Evolutionary conservation across 1,140 invertebrate genomes (phyloP), one percentile per base, ranked within the genome.

Genomic region (Coenobita brevimanus): DNA sequence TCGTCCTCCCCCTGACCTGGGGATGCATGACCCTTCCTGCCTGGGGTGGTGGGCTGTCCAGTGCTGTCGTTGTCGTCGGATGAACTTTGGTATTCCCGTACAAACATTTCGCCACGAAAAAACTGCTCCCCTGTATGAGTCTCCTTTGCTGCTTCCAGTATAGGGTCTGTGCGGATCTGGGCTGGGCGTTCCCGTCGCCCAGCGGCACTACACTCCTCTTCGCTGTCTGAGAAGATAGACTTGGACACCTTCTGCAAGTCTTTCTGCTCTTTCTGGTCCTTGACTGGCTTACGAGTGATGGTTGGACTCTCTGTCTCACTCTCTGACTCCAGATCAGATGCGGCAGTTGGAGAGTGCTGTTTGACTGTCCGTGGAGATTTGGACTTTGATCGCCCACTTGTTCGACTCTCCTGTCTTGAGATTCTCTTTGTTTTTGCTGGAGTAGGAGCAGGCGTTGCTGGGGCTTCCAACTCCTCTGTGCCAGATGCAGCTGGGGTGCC

Each of bases 141-240:
- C 62, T 82, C 79, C 60, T 79, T 82, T 33, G 38, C 30, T 30
- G 30, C 64, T 33, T 85, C 82, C 24, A 64, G 46, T 15, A 79
- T 57, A n/a, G 79, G 78, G 6, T 89, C 89, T 1, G 78, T 41
- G 21, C 33, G 43, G 24, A 57, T 36, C 21, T 67, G 46, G 17
- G 67, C 41, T 33, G 62, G 30, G 10, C 57, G 69, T 24, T 88
- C 81, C 41, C 82, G 85, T 78, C n/a, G 64, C 60, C 15, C 50
- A 30, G 50, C 36, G 6, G 60, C 36, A 0, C 64, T n/a, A 36
- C 50, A 50, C 54, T 90, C 89, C 17, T 90, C 89, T 41, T 90
- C 89, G 71, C 89, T 90, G 38, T 90, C 89, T n/a, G 88, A 90
- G 78, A 90, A 89, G 62, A 90, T 90, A n/a, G 89, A 90, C 38